phyloP scores from a whole-genome alignment of 1,140 invertebrate species.

The Drosophila nasuta region DNA sequence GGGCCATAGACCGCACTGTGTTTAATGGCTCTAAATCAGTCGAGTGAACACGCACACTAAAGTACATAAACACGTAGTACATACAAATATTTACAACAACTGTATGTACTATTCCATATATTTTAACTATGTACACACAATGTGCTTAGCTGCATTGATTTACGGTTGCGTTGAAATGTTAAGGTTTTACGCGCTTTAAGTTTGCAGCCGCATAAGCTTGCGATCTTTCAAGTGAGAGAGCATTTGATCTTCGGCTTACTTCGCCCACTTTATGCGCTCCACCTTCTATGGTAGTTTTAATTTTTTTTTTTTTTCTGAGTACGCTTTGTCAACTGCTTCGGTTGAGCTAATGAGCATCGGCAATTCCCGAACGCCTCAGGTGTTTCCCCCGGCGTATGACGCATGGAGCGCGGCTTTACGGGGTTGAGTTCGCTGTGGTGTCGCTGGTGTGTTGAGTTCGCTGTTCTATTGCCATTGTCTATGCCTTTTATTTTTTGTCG shows the following conservation, averaged over 20 bases:
- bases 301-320: conserved; percentile 25
- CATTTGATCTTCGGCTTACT: conserved; percentile 23
- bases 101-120: too few species aligned
- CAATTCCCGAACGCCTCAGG: conserved; percentile 69
- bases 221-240: conserved; percentile 21
- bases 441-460: conserved; percentile 20
- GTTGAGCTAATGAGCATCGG: conserved; percentile 63
- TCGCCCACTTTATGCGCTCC: neutral
- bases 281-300: conserved; percentile 1
- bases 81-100: too few species aligned
- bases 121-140: too few species aligned
- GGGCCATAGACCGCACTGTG: conserved; percentile 21
- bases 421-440: neutral
- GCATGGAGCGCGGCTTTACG: conserved; percentile 37
- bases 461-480: conserved; percentile 48
- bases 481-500: conserved; percentile 42
- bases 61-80: too few species aligned
- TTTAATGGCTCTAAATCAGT: conserved; percentile 40
- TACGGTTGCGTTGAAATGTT: neutral
- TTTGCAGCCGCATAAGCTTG: neutral
- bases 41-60: conserved; percentile 17
- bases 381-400: conserved; percentile 64
- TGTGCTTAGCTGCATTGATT: too few species aligned
- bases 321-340: conserved; percentile 62
- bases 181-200: neutral